These are phyloP conservation scores for Brotula barbata DNA, from an alignment of 2,797 vertebrate genomes.

Conservation along the genomic window DNA sequence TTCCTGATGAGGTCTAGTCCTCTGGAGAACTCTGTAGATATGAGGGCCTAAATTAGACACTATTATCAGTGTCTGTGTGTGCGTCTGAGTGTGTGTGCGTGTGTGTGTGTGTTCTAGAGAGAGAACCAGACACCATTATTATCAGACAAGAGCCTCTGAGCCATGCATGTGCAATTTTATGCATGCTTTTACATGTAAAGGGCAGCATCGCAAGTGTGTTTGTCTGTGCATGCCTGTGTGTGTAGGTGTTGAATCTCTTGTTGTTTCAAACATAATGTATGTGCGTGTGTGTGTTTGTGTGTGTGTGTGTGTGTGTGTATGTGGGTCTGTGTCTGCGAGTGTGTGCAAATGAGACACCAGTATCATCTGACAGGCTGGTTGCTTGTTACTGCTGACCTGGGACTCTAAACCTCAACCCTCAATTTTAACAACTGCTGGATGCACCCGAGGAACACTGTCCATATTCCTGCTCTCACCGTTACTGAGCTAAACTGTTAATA, in stretches of 20 bases:
- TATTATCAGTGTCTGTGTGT: slow-evolving; percentile 60
- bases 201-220: slow-evolving; percentile 42
- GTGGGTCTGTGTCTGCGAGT: slow-evolving; percentile 4
- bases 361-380: slow-evolving; percentile 44
- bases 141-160: slow-evolving; percentile 60
- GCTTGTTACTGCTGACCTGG: slow-evolving; percentile 57
- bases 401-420: slow-evolving; percentile 50
- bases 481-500: slow-evolving; percentile 57
- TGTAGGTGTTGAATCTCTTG: slow-evolving; percentile 52
- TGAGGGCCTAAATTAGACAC: slow-evolving; percentile 75
- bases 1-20: slow-evolving; percentile 76
- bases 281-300: slow-evolving; percentile 18
- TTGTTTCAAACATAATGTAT: slow-evolving; percentile 53
- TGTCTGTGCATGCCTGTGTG: slow-evolving; percentile 41
- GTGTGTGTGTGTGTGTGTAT: slow-evolving; percentile 14
- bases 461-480: slow-evolving; percentile 39
- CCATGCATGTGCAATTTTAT: slow-evolving; percentile 53
- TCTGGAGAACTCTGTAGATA: slow-evolving; percentile 77
- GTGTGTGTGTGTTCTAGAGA: slow-evolving; percentile 17
- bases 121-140: slow-evolving; percentile 46
- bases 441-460: slow-evolving; percentile 40
- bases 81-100: slow-evolving; percentile 32
- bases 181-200: slow-evolving; percentile 60
- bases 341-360: slow-evolving; percentile 39
- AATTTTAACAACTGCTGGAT: slow-evolving; percentile 48